Evolutionary conservation across 2,797 vertebrate genomes (phyloP), one percentile per base, ranked within the genome.

Genomic region (Mionectes olivaceus): DNA sequence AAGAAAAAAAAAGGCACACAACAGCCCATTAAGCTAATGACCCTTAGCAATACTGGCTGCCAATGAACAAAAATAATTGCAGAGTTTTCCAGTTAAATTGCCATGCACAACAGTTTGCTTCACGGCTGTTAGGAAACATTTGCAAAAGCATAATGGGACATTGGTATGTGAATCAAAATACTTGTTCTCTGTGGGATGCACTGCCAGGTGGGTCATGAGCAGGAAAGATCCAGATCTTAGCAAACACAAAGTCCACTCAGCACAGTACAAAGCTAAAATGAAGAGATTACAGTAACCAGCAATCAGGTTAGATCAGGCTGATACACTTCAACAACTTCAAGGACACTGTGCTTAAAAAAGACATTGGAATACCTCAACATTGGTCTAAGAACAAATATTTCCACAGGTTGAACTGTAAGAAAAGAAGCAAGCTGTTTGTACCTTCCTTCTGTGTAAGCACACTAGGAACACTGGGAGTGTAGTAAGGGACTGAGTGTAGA

Each of bases 31-130:
- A 95, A 74, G 69, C 69, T 91, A 94, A 93, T 69, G 85, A 89
- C 61, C 43, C 61, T 81, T 69, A 75, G 76, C 39, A 47, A 73
- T 52, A 89, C 1, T 13, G 11, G 50, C 73, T 68, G 68, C 46
- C 87, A 94, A 35, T 81, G 89, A 95, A 87, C 21, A 91, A 56
- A 92, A 91, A 71, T 85, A 95, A 93, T 77, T 89, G 76, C 35
- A 44, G 83, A 80, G 32, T 91, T 91, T 96, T 96, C 73, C 87
- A 91, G 82, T 83, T 71, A 94, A 96, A 27, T 30, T 93, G 82
- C 70, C 61, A 50, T 7, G 39, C 50, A 96, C 57, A 88, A 91
- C 41, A 60, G 53, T 75, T 91, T 83, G 61, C n/a, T 89, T 94
- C 69, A 57, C 5, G 49, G 55, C 43, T 75, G 19, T 77, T 78